These are phyloP conservation scores for Lampropteryx suffumata DNA, from an alignment of 2,888 invertebrate genomes.

Conservation along the genomic window DNA sequence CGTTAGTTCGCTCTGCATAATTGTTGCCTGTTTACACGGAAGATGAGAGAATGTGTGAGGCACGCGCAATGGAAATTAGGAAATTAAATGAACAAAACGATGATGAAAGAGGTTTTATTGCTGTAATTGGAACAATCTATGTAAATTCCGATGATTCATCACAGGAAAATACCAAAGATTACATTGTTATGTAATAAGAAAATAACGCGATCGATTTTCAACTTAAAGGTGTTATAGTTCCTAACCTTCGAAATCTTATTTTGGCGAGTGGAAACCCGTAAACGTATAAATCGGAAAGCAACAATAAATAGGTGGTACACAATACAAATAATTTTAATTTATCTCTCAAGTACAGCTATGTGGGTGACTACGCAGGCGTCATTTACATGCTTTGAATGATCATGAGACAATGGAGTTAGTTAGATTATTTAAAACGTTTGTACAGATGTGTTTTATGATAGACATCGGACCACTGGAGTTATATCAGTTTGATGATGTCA, in stretches of 20 bases:
- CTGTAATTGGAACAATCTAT: slow-evolving; percentile 19
- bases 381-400: slow-evolving; percentile 55
- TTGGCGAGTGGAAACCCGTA: slow-evolving; percentile 32
- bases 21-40: slow-evolving; percentile 71
- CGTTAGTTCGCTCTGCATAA: slow-evolving; percentile 77
- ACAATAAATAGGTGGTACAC: background rate
- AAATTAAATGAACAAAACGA: slow-evolving; percentile 44
- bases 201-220: too few relatives aligned
- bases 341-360: slow-evolving; percentile 30
- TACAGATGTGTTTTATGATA: slow-evolving; percentile 43
- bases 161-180: background rate
- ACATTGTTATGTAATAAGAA: too few relatives aligned
- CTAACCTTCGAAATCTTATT: slow-evolving; percentile 1
- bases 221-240: background rate
- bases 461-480: slow-evolving; percentile 34
- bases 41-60: slow-evolving; percentile 68
- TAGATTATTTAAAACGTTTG: slow-evolving; percentile 46
- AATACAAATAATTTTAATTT: slow-evolving; percentile 18
- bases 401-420: slow-evolving; percentile 51
- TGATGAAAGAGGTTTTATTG: slow-evolving; percentile 20
- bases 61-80: slow-evolving; percentile 55
- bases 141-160: slow-evolving; percentile 1
- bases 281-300: slow-evolving; percentile 37
- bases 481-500: slow-evolving; percentile 31
- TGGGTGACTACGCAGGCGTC: slow-evolving; percentile 42